phyloP scores from a whole-genome alignment of 2,888 invertebrate genomes.

The Polyommatus icarus region DNA sequence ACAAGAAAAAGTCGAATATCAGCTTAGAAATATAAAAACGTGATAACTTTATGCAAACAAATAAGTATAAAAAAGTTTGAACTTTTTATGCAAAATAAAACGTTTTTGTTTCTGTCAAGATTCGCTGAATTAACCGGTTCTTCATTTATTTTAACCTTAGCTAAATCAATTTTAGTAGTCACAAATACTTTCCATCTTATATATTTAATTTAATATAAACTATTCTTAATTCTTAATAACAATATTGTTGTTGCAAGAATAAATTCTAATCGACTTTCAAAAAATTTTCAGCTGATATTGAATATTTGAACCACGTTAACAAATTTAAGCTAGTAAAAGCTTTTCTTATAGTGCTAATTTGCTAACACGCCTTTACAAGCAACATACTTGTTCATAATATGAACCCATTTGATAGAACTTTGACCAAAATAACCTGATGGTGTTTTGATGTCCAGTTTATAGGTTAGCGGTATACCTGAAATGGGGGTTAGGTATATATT shows the following conservation, averaged over 20 bases:
- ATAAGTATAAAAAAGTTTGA: too few species aligned
- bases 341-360: too few species aligned
- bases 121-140: neutral
- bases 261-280: too few species aligned
- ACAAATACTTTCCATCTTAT: neutral
- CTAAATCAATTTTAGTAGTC: neutral
- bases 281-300: too few species aligned
- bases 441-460: constrained; percentile 20
- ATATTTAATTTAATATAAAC: too few species aligned
- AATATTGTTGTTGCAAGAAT: too few species aligned
- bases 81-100: neutral
- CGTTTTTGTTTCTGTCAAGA: neutral
- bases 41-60: too few species aligned
- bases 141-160: neutral
- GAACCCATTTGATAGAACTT: neutral
- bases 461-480: neutral
- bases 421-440: neutral
- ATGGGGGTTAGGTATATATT: neutral
- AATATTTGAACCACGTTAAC: too few species aligned
- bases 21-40: neutral
- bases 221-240: too few species aligned
- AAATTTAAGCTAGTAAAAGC: too few species aligned
- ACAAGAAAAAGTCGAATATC: neutral
- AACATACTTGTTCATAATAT: neutral
- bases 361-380: too few species aligned